A percentile compares a stretch with the other conserved stretches of the same genome.
These are phyloP conservation scores for Probosciger aterrimus DNA, from an alignment of 2,113 vertebrate genomes.

Conservation along the genomic window DNA sequence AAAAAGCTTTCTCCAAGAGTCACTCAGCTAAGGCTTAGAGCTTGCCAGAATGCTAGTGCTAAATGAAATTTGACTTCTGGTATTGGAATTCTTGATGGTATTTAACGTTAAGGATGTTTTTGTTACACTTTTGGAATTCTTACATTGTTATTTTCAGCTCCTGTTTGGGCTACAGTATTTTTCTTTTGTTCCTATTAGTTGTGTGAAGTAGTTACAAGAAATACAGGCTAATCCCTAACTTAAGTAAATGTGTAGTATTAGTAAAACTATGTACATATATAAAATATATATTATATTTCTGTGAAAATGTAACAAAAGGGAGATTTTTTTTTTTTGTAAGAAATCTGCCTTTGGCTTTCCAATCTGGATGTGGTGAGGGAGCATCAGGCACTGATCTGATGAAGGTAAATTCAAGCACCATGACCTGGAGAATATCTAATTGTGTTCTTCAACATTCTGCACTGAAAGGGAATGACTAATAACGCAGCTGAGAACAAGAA, in stretches of 20 bases:
- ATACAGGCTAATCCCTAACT: constrained; percentile 13
- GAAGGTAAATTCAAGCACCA: neutral
- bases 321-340: neutral
- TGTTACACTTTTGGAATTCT: constrained; percentile 60
- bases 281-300: neutral
- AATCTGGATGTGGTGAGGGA: neutral
- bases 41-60: neutral
- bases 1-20: neutral
- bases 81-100: constrained; percentile 35
- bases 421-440: neutral
- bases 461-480: neutral
- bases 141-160: constrained; percentile 56
- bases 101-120: constrained; percentile 63
- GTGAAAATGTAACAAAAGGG: neutral
- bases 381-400: neutral
- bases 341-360: constrained; percentile 7
- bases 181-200: constrained; percentile 56
- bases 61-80: neutral
- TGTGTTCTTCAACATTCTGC: neutral
- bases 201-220: constrained; percentile 61
- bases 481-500: neutral
- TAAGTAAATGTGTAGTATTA: constrained; percentile 47
- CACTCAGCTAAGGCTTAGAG: neutral
- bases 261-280: neutral
- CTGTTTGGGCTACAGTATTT: constrained; percentile 33